Evolutionary conservation across 2,113 vertebrate species (phyloP).

Genomic region (Periophthalmus modestus): DNA sequence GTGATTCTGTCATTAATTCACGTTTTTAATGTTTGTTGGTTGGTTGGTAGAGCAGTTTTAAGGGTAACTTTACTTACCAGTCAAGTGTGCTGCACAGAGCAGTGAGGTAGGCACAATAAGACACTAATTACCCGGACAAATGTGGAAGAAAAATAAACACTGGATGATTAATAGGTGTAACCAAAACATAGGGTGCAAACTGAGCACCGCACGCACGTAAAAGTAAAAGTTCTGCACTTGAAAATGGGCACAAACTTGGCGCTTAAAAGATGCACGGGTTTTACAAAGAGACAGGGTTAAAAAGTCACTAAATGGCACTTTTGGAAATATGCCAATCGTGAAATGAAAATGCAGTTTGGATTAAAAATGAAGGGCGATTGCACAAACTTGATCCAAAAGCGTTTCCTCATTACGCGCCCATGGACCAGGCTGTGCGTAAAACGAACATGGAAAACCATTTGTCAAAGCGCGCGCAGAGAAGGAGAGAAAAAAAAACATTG

Average conservation of each 20-base stretch:
- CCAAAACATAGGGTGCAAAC: neutral
- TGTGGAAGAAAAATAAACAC: neutral
- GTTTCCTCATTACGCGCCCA: neutral
- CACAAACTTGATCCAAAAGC: neutral
- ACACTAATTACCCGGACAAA: neutral
- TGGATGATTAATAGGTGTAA: neutral
- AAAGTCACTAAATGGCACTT: constrained; percentile 37
- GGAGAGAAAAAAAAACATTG: neutral
- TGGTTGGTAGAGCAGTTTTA: neutral
- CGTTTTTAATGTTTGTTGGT: neutral
- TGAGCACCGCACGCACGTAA: neutral
- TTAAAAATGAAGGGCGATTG: neutral
- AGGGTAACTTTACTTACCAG: neutral
- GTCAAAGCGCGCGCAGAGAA: neutral
- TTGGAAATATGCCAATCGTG: constrained; percentile 21
- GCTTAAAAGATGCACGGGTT: neutral
- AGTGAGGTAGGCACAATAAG: neutral
- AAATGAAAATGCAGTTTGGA: neutral
- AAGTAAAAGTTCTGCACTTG: neutral
- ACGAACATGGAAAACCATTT: neutral
- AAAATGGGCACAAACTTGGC: neutral
- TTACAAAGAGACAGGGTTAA: neutral
- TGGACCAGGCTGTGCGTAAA: neutral
- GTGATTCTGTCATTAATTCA: too few relatives aligned
- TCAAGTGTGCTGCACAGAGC: neutral